Evolutionary conservation across 2,888 invertebrate species (phyloP), one percentile per base, ranked within the genome.

Genomic region (Drosophila anceps): DNA sequence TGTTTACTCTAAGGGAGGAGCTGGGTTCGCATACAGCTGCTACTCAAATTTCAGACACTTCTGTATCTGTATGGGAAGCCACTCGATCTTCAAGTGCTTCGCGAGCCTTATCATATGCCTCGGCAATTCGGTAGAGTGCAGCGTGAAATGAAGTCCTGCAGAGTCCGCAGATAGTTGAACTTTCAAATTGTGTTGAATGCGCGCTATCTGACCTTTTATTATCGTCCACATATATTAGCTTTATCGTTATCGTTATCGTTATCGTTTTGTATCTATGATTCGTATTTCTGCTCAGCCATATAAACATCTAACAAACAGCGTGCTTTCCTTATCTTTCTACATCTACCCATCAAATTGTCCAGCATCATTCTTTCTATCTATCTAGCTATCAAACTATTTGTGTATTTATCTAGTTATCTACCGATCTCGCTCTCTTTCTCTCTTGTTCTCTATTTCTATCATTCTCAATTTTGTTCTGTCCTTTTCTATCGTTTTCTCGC

Each of bases 11-110:
- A 44, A 15, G 37, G 69, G 55, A 24, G 33, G 31, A 39, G n/a
- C n/a, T n/a, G n/a, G n/a, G n/a, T 44, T 8, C 20, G 33, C 35
- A 37, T 24, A 20, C 35, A 39, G 12, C 12, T 7, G 33, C 58
- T 65, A 24, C 66, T 85, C 77, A 24, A 76, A 66, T 81, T 72
- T 67, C 75, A 55, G 24, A 51, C 58, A 35, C 33, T 18, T 35
- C 33, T 35, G 33, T 13, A 29, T 20, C 33, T 15, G 33, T 37
- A 15, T 13, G 39, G 9, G 51, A 59, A 77, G 54, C 67, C 64
- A 48, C 44, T 59, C 50, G 54, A 41, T 50, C 48, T 64, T 75
- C 71, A 77, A 78, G 81, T 77, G 81, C 66, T 81, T 81, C 81
- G 13, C 12, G 51, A 1, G 5, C 35, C 20, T 20, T n/a, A 46